A percentile compares a stretch with the other conserved stretches of the same genome.
phyloP scores from a whole-genome alignment of 2,113 vertebrate genomes.

The Apteryx owenii region DNA sequence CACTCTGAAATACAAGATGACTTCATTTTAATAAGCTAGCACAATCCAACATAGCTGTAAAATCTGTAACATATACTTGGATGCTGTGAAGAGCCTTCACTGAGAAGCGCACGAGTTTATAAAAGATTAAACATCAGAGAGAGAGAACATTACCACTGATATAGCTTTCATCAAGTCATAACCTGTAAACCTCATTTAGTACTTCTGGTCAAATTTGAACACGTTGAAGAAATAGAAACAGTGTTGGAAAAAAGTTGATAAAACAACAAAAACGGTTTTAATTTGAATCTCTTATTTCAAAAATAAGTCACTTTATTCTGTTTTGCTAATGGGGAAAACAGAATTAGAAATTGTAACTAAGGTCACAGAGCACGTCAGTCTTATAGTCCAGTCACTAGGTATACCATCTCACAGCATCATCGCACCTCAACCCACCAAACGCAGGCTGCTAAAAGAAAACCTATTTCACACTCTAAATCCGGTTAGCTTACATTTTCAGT shows the following conservation, averaged over 20 bases:
- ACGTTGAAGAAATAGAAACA: background rate
- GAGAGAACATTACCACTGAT: background rate
- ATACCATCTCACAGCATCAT: background rate
- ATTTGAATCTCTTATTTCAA: background rate
- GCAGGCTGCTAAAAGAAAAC: background rate
- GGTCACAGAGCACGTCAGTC: background rate
- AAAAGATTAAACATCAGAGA: background rate
- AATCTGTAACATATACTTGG: background rate
- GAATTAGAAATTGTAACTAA: background rate
- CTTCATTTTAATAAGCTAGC: conserved; percentile 41
- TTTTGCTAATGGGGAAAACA: background rate
- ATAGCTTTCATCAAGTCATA: background rate
- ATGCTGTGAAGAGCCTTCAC: background rate
- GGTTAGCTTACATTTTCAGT: background rate
- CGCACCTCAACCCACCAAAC: background rate
- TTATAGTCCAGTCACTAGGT: background rate
- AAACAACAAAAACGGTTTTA: background rate
- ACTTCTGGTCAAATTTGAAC: background rate
- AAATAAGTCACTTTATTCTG: background rate
- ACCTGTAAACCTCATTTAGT: background rate
- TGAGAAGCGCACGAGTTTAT: background rate
- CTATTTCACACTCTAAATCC: background rate
- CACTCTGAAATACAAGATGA: conserved; percentile 27
- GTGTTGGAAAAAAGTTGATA: background rate
- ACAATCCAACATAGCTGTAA: background rate